Evolutionary conservation across 2,113 vertebrate genomes (phyloP).

Genomic region (Baryphthengus martii): DNA sequence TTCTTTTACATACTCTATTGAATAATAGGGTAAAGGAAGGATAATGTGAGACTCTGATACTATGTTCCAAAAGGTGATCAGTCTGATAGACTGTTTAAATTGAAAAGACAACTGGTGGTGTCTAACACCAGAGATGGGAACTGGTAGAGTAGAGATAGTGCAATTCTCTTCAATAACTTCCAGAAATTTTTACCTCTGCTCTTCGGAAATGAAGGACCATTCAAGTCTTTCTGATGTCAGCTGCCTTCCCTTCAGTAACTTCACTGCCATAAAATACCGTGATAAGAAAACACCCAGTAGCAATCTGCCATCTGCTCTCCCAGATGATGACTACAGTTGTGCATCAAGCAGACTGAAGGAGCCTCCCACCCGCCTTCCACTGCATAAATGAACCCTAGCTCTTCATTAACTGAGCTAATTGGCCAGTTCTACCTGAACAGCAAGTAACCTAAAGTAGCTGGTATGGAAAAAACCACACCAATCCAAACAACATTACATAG

Average conservation of each 20-base stretch:
- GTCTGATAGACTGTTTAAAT: not conserved
- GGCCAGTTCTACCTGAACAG: not conserved
- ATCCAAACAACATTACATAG: not conserved
- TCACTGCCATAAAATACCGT: not conserved
- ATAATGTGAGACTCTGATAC: not conserved
- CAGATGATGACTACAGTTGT: not conserved
- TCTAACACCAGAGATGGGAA: not conserved
- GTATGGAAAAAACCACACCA: not conserved
- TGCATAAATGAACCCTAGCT: not conserved
- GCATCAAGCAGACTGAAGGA: not conserved
- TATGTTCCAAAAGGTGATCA: not conserved
- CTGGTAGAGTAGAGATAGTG: not conserved
- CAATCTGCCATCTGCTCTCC: not conserved
- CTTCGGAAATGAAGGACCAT: not conserved
- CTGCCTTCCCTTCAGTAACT: not conserved
- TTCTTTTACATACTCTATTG: not conserved
- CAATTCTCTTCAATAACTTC: not conserved
- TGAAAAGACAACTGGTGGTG: not conserved
- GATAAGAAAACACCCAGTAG: not conserved
- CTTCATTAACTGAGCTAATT: not conserved
- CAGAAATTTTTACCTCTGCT: not conserved
- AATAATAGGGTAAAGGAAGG: not conserved
- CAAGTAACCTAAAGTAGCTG: not conserved
- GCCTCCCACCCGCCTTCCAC: not conserved
- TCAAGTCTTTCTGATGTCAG: not conserved